These are phyloP conservation scores for Catostomus latipinnis DNA, from an alignment of 2,797 vertebrate genomes.

Conservation along the genomic window DNA sequence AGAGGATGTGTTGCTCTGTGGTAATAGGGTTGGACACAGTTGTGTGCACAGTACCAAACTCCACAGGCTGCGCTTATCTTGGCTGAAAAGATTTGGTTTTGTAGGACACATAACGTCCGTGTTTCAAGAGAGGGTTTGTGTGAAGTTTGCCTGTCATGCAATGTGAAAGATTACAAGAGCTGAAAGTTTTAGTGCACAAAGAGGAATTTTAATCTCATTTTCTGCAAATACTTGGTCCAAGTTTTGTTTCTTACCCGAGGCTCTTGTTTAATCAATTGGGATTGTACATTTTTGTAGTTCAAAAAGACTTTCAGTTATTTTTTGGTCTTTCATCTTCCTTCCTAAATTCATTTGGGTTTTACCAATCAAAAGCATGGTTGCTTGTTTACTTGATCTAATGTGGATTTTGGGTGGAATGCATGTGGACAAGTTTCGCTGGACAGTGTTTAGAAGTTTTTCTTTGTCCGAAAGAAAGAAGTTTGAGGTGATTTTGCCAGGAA, in stretches of 20 bases:
- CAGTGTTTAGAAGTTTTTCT: conserved; percentile 33
- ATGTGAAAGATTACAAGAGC: conserved; percentile 64
- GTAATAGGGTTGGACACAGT: conserved; percentile 79
- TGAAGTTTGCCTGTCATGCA: conserved; percentile 58
- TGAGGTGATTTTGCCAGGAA: conserved; percentile 39
- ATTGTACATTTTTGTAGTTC: not conserved
- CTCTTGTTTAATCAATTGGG: not conserved
- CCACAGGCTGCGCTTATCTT: conserved; percentile 73
- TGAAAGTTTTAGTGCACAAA: conserved; percentile 33
- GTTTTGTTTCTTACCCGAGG: not conserved
- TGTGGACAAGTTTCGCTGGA: conserved; percentile 40
- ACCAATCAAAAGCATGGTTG: conserved; percentile 19
- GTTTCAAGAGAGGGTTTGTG: conserved; percentile 62
- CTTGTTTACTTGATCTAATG: conserved; percentile 50
- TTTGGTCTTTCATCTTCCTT: not conserved
- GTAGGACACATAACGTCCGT: conserved; percentile 53
- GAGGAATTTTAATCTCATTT: not conserved
- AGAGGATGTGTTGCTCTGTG: conserved; percentile 64
- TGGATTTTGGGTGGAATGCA: conserved; percentile 28
- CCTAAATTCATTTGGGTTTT: conserved; percentile 14
- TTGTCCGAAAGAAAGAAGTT: conserved; percentile 46
- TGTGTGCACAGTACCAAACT: conserved; percentile 72
- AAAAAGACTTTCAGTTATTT: not conserved
- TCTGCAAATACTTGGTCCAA: not conserved
- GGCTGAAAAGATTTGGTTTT: conserved; percentile 74